Base-by-base conservation (phyloP, 2,797 vertebrate genomes). In the Chiloscyllium punctatum region DNA sequence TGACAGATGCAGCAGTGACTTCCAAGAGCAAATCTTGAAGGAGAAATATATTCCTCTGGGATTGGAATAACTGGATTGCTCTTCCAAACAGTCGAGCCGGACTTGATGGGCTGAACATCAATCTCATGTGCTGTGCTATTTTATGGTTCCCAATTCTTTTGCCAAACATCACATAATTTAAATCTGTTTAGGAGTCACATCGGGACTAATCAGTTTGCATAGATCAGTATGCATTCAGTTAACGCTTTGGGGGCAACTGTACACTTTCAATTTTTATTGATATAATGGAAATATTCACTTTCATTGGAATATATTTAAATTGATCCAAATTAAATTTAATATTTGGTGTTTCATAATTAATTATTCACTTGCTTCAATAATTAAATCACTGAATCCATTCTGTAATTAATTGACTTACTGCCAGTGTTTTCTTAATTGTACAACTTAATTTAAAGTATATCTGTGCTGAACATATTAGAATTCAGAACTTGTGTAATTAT, bases 341-440 rank as follows among this genome's bases (percentile, higher is more conserved):
- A n/a, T 88, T 92, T 21, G 68, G 90, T 66, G 68, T 69, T 37
- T 92, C n/a, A 68, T 68, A 92, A 92, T 92, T 92, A 68, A 92
- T 92, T 69, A 69, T 25, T 92, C 90, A 92, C n/a, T 92, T 42
- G 62, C 23, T n/a, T 69, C n/a, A 92, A 92, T 92, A 92, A 92
- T 92, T 37, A 69, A 92, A 92, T 69, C 68, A 92, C 90, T 92
- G 33, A 66, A 57, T 42, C 33, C 90, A 68, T 18, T 92, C 62
- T 66, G 42, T 92, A 92, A 92, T 92, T 92, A 92, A n/a, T 69
- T 92, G 90, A 92, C 62, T 92, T 92, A 69, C 90, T 68, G 87
- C 51, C 87, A 92, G n/a, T n/a, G 68, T n/a, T 92, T 92, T 37
- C 68, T 69, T 30, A 69, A 42, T 92, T 69, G 68, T 42, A 30